Conservation (phyloP, 2,113 vertebrate species). For the Percopsis transmontana region DNA sequence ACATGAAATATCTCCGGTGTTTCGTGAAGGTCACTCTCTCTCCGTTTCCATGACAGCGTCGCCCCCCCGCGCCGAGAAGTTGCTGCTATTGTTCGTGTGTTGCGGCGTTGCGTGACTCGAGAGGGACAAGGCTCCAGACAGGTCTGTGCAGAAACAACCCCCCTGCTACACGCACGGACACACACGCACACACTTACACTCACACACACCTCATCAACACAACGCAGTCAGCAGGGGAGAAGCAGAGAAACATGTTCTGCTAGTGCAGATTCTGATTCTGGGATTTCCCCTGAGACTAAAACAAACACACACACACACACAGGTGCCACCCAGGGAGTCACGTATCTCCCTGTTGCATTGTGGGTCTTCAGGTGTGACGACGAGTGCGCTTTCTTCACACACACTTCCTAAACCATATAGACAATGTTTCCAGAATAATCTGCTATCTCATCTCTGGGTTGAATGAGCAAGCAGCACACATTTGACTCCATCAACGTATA, state of each 20-base stretch:
- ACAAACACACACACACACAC: constrained; percentile 7
- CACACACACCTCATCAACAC: constrained; percentile 27
- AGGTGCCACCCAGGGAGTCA: constrained; percentile 7
- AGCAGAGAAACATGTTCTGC: constrained; percentile 60
- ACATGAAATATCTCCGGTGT: too few species aligned
- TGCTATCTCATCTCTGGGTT: too few species aligned
- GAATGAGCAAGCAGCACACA: too few species aligned
- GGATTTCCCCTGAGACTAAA: constrained; percentile 24
- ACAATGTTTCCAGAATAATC: too few species aligned
- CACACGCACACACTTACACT: too few species aligned
- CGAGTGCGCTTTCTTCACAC: neutral
- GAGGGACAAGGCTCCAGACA: too few species aligned
- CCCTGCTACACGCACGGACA: neutral
- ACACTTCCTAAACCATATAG: neutral
- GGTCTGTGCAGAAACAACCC: neutral
- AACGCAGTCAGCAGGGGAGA: constrained; percentile 52
- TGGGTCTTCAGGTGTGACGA: neutral
- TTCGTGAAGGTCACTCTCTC: too few species aligned
- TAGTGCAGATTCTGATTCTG: constrained; percentile 41
- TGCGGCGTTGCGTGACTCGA: too few species aligned
- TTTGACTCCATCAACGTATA: too few species aligned
- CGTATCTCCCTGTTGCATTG: neutral
- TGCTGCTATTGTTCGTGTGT: too few species aligned
- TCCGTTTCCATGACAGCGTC: too few species aligned
- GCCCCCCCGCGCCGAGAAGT: too few species aligned